These are phyloP conservation scores for Polypterus bichir DNA, from an alignment of 2,113 vertebrate species.

Conservation along the genomic window DNA sequence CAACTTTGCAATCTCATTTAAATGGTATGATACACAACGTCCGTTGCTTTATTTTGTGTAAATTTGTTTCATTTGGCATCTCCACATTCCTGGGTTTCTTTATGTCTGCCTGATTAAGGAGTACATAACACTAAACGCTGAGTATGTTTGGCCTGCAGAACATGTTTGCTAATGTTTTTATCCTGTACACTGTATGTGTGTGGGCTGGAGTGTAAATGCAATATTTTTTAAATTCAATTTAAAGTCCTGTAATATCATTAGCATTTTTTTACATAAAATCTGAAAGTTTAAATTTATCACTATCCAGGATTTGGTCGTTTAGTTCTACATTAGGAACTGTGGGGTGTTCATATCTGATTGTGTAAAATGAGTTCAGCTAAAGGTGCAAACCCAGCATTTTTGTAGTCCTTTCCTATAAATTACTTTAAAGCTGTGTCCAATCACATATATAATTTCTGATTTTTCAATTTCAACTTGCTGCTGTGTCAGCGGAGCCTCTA, in stretches of 20 bases:
- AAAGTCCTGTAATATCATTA: too few relatives aligned
- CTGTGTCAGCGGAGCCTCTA: conserved; percentile 76
- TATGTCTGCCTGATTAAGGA: too few relatives aligned
- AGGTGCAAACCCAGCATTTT: conserved; percentile 78
- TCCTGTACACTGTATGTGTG: too few relatives aligned
- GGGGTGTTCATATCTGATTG: conserved; percentile 71
- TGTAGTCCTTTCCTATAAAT: conserved; percentile 72
- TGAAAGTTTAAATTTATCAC: conserved; percentile 16
- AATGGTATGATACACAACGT: too few relatives aligned
- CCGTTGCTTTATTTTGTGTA: too few relatives aligned
- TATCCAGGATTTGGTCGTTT: conserved; percentile 58
- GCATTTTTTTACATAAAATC: conserved; percentile 15
- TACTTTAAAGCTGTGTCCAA: conserved; percentile 80
- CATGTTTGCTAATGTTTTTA: too few relatives aligned
- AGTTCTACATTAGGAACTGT: conserved; percentile 70
- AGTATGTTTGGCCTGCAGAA: too few relatives aligned
- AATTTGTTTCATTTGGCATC: too few relatives aligned
- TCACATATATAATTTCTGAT: conserved; percentile 82
- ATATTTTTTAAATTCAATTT: conserved; percentile 2
- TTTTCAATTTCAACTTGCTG: conserved; percentile 75
- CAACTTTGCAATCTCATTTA: too few relatives aligned
- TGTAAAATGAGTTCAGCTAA: conserved; percentile 69
- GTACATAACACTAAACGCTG: too few relatives aligned
- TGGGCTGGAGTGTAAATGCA: neutral
- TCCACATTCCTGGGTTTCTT: too few relatives aligned